Base-by-base conservation (phyloP, 2,888 invertebrate species). In the Limnephilus auricula region DNA sequence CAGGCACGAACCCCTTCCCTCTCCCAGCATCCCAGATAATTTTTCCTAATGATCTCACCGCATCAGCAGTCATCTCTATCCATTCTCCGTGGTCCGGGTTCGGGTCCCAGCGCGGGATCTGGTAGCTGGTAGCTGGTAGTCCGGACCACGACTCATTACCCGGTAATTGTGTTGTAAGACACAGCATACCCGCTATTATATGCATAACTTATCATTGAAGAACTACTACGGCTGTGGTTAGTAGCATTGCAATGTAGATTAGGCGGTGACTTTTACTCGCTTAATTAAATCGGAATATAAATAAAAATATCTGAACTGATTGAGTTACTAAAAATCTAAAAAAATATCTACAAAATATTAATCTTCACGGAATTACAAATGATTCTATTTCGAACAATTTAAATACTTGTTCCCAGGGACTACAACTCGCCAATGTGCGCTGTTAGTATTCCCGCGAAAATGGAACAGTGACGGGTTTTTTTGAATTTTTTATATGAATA, bases 81-180 rank as follows among this genome's bases (percentile, higher is more conserved):
- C 65, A 65, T 25, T n/a, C 65, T 65, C 25, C 65, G 65, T 25
- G 25, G 65, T 65, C 65, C 65, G 25, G n/a, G 65, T 13, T 32
- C 85, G 40, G 45, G 40, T 65, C 65, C 65, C 65, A 65, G 65
- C 30, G 65, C 85, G 40, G 45, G 40, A 37, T 10, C 32, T 5
- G 31, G 30, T n/a, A 34, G 15, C 82, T 18, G 40, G 45, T n/a
- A 37, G 30, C 15, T 15, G 30, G n/a, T 18, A 32, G 12, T 34
- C 25, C 18, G 34, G 32, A 50, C 15, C 87, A 87, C 50, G 34
- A 78, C 87, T 85, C 87, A 87, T 87, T 87, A 87, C 87, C 15
- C 78, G 30, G 87, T 87, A 87, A 87, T 87, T 87, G 87, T 87
- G 87, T n/a, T n/a, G 65, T 78, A 65, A 50, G 65, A 65, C 87